phyloP scores from a whole-genome alignment of 2,888 invertebrate species.

The Drosophila paucipuncta region DNA sequence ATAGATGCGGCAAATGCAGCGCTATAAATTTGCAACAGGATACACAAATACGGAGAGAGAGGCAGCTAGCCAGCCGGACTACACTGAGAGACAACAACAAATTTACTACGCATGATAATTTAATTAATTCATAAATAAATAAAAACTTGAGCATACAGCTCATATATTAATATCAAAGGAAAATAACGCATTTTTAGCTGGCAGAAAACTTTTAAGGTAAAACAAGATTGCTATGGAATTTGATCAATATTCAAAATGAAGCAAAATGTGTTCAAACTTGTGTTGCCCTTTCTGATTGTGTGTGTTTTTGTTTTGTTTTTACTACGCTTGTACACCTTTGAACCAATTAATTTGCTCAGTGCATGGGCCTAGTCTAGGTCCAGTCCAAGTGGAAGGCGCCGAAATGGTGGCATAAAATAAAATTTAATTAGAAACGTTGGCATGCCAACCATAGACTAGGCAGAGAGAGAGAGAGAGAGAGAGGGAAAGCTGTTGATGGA shows the following conservation, averaged over 20 bases:
- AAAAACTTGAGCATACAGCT: neutral
- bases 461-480: neutral
- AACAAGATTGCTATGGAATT: neutral
- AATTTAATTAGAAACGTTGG: slow-evolving; percentile 80
- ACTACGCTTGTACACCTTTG: neutral
- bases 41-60: slow-evolving; percentile 10
- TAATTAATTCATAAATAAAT: neutral
- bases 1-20: slow-evolving; percentile 67
- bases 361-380: slow-evolving; percentile 7
- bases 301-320: neutral
- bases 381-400: slow-evolving; percentile 58
- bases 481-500: slow-evolving; percentile 50
- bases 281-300: no score
- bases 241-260: neutral
- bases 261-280: no score
- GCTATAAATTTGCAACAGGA: slow-evolving; percentile 63
- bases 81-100: neutral
- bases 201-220: no score
- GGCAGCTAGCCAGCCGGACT: neutral
- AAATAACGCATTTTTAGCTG: no score
- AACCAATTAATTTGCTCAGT: neutral
- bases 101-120: neutral
- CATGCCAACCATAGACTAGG: slow-evolving; percentile 38
- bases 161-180: neutral
- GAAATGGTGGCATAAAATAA: slow-evolving; percentile 82